Evolutionary conservation across 2,113 vertebrate genomes (phyloP).

Genomic region (Murina feae): DNA sequence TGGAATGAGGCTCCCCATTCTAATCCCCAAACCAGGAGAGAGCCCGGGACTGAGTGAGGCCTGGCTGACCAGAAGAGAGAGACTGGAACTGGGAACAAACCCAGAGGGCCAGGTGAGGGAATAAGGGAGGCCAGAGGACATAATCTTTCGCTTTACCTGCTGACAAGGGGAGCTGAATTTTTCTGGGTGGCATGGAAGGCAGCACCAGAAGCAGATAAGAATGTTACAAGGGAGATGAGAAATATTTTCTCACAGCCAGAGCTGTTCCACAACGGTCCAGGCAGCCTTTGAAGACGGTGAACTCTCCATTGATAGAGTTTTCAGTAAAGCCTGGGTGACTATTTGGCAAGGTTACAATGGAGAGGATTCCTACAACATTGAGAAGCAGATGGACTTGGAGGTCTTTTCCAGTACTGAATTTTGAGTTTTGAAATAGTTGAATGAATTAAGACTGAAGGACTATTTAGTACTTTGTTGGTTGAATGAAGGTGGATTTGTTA

Average conservation of each 20-base stretch:
- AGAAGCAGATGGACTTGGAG: not conserved
- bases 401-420: not conserved
- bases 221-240: not conserved
- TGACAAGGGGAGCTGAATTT: not conserved
- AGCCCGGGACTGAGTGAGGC: not conserved
- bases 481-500: slow-evolving; percentile 14
- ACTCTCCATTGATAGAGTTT: not conserved
- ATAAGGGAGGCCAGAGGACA: not conserved
- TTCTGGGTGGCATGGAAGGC: not conserved
- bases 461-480: not conserved
- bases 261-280: not conserved
- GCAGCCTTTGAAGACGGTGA: not conserved
- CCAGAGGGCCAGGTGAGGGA: not conserved
- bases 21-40: not conserved
- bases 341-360: not conserved
- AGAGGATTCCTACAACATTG: not conserved
- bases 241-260: not conserved
- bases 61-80: not conserved
- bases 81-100: not conserved
- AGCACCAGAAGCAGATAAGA: not conserved
- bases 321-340: not conserved
- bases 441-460: slow-evolving; percentile 1
- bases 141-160: not conserved
- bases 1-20: not conserved
- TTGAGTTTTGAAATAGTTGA: not conserved